Conservation (phyloP, 2,113 vertebrate species). For the Apteryx mantelli region DNA sequence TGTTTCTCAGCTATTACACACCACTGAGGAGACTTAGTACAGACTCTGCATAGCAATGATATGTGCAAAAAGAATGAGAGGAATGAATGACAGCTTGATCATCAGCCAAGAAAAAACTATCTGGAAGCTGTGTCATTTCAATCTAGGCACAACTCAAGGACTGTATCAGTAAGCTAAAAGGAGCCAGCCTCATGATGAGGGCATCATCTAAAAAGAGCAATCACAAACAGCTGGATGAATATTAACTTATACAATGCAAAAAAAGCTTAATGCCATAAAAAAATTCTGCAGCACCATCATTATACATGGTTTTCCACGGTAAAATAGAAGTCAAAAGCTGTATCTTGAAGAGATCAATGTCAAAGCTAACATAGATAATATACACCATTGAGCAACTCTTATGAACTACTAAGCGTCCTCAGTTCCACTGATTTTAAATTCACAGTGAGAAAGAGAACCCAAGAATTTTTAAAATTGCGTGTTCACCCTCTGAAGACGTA, state of each 20-base stretch:
- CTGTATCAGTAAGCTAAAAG: neutral
- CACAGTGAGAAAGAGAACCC: neutral
- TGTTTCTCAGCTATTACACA: neutral
- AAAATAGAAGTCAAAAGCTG: neutral
- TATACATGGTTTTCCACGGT: neutral
- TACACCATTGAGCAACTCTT: neutral
- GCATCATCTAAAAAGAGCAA: neutral
- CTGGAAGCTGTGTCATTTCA: neutral
- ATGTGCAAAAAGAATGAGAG: neutral
- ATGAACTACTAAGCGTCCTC: neutral
- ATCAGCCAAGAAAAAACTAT: neutral
- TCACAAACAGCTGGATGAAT: neutral
- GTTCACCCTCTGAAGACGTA: neutral
- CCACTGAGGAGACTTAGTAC: neutral
- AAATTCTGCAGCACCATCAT: neutral
- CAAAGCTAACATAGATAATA: neutral
- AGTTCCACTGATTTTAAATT: neutral
- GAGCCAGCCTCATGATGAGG: neutral
- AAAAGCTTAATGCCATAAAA: neutral
- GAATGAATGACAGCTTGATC: neutral
- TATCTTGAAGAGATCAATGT: neutral
- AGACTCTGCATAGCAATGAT: neutral
- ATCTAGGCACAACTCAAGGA: neutral
- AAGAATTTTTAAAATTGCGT: neutral
- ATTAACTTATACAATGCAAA: rapidly evolving